A percentile compares a stretch with the other conserved stretches of the same genome.
These are phyloP conservation scores for Acronicta alni DNA, from an alignment of 2,888 invertebrate genomes.

Conservation along the genomic window DNA sequence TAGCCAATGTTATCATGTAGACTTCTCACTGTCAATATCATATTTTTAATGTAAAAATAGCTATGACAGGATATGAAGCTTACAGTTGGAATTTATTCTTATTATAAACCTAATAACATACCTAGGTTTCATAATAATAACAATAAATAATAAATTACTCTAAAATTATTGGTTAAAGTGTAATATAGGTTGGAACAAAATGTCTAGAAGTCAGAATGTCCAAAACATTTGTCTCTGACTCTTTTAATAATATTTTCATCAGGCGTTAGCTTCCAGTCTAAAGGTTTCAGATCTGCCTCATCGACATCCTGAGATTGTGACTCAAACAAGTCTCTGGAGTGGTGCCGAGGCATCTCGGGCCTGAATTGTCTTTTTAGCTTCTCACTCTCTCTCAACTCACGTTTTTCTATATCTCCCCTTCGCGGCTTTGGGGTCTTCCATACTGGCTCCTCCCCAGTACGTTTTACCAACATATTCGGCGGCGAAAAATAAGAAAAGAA, in stretches of 20 bases:
- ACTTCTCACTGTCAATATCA: constrained; percentile 51
- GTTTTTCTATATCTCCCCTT: constrained; percentile 55
- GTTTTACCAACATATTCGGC: constrained; percentile 65
- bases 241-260: constrained; percentile 77
- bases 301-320: constrained; percentile 78
- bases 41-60: constrained; percentile 57
- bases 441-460: constrained; percentile 58
- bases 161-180: constrained; percentile 37
- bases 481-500: constrained; percentile 82
- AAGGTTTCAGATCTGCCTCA: constrained; percentile 63
- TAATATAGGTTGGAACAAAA: constrained; percentile 48
- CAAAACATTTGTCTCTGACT: constrained; percentile 78
- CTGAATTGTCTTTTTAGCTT: constrained; percentile 58
- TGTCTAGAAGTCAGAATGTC: constrained; percentile 73
- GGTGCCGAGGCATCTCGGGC: constrained; percentile 63
- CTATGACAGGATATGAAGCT: constrained; percentile 52
- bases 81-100: constrained; percentile 54
- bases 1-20: constrained; percentile 45
- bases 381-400: constrained; percentile 51
- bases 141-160: constrained; percentile 9
- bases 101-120: constrained; percentile 36
- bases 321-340: constrained; percentile 82
- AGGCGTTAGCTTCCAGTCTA: constrained; percentile 78
- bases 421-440: constrained; percentile 74
- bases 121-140: constrained; percentile 27